Base-by-base conservation (phyloP, 2,797 vertebrate genomes). In the Brachymystax lenok region DNA sequence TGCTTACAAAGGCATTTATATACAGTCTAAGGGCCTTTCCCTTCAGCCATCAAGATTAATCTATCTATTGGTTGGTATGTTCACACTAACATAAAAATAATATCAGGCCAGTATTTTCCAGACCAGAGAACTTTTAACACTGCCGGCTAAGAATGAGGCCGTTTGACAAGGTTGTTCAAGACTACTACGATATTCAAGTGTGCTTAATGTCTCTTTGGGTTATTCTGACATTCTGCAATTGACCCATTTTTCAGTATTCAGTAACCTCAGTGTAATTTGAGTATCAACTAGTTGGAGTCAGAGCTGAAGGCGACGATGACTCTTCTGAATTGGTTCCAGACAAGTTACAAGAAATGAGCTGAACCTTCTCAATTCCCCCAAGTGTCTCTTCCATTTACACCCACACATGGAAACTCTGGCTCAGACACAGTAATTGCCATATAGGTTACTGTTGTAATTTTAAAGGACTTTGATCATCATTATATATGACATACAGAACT, bases 381-480 rank as follows among this genome's bases (percentile, higher is more conserved):
- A 19, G 56, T 21, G 19, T 21, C 5, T 21, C 56, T 59, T 19
- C 56, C 56, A 59, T 59, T 59, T 59, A 19, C 17, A 59, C 56
- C 56, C 56, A 59, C 56, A 59, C 56, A 59, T 59, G 56, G 56
- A 59, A 59, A 59, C 56, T 59, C 56, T 59, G 56, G 17, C 56
- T 59, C 56, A 59, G 56, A 59, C 56, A n/a, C 17, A 6, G 17
- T 59, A 46, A 19, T 59, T 59, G 56, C n/a, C 16, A 19, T 59
- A n/a, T 8, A 5, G 56, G 17, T 5, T 59, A 59, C 56, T 59
- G 17, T n/a, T 1, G 19, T 7, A 19, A 59, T 19, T 59, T 59
- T 59, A 59, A 19, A 59, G 56, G 56, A 59, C n/a, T 2, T 59
- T 59, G n/a, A 19, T 59, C 56, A 59, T 59, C 56, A n/a, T 59